Base-by-base conservation (phyloP, 2,888 invertebrate species). In the Trypoxylon attenuatum region DNA sequence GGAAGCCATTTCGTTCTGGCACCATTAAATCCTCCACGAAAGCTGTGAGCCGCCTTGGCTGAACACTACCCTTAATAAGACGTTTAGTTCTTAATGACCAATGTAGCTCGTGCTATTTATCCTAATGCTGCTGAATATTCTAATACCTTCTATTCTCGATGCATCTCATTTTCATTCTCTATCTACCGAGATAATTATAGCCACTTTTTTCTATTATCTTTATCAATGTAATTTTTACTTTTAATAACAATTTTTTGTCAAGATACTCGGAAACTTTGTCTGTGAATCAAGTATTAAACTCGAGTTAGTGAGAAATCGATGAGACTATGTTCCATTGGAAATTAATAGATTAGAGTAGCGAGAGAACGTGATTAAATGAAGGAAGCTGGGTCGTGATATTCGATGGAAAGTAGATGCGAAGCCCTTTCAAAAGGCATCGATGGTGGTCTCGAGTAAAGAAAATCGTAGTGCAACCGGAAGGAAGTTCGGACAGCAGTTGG, bases 21-120 rank as follows among this genome's bases (percentile, higher is more conserved):
- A 58, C 56, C 59, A 70, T 73, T 73, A 74, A 67, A 67, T 64
- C 70, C 61, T 45, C 29, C 45, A 23, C 25, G 52, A 53, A 57
- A 70, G 29, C 63, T 29, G n/a, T n/a, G 46, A 39, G 49, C 46
- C 33, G 51, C 47, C 25, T 29, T 42, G 39, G 39, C 51, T 25
- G 45, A 18, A 57, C n/a, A n/a, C n/a, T n/a, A 46, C 46, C 41
- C 50, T 46, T 68, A 68, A 74, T 68, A 65, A 73, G 62, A 71
- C 74, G 59, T 58, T 74, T 53, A 54, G 43, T 27, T 33, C 49
- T 61, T 68, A 64, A 70, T 62, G 61, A 68, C 54, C 50, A 59
- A 64, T 53, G 64, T 59, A 39, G 41, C 23, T 25, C 16, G 33
- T 46, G n/a, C 23, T 58, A 57, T 63, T 74, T 70, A 63, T 45